Evolutionary conservation across 2,888 invertebrate genomes (phyloP).

Genomic region (Rotaria magnacalcarata): DNA sequence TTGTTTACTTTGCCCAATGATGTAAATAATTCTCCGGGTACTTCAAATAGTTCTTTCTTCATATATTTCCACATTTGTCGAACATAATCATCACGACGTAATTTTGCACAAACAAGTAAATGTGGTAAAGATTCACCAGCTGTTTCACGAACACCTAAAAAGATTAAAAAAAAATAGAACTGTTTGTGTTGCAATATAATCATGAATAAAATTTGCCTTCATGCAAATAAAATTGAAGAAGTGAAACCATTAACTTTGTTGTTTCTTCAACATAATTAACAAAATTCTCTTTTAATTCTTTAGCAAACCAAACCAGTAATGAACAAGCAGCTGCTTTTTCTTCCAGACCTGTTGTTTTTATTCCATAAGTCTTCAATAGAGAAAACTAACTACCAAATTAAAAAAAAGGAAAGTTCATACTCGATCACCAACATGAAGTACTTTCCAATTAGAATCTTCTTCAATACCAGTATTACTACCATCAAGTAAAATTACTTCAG

Average conservation of each 20-base stretch:
- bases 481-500: constrained; percentile 76
- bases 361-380: constrained; percentile 76
- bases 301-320: constrained; percentile 89
- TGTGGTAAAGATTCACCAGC: too few species aligned
- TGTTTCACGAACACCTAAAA: too few species aligned
- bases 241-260: constrained; percentile 60
- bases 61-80: too few species aligned
- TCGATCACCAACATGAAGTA: constrained; percentile 84
- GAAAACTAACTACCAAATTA: constrained; percentile 49
- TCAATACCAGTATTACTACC: constrained; percentile 70
- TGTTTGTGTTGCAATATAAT: too few species aligned
- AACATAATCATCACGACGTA: too few species aligned
- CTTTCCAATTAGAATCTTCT: constrained; percentile 84
- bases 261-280: constrained; percentile 70
- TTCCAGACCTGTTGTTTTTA: constrained; percentile 84
- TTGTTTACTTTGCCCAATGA: too few species aligned
- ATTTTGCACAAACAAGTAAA: too few species aligned
- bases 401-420: constrained; percentile 49
- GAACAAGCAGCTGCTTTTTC: constrained; percentile 93
- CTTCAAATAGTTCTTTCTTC: too few species aligned
- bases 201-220: constrained; percentile 50
- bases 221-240: constrained; percentile 71
- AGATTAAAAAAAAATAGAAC: too few species aligned
- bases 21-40: too few species aligned
- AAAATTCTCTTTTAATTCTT: constrained; percentile 82